Percentiles rank a stretch among this genome's conserved stretches.
phyloP scores from a whole-genome alignment of 1,140 invertebrate genomes.

The Brachionus plicatilis region DNA sequence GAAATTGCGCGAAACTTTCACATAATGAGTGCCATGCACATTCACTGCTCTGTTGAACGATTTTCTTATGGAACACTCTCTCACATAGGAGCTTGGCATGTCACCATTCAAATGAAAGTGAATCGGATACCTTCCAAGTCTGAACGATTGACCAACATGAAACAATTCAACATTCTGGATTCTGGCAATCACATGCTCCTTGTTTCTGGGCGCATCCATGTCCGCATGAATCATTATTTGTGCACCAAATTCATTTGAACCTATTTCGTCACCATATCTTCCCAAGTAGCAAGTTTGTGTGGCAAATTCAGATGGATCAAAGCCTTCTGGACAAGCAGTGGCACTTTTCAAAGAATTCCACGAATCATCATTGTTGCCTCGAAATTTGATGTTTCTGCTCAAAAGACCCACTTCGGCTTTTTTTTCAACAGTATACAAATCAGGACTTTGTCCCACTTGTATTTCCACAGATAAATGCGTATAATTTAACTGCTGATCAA shows the following conservation, averaged over 20 bases:
- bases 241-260: conserved; percentile 50
- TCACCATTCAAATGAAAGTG: conserved; percentile 53
- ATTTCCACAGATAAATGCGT: conserved; percentile 39
- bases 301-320: conserved; percentile 51
- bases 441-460: not conserved
- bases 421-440: conserved; percentile 19
- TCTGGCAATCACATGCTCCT: not conserved
- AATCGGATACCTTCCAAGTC: conserved; percentile 52
- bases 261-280: conserved; percentile 48
- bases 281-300: conserved; percentile 52
- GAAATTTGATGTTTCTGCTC: conserved; percentile 41
- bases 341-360: conserved; percentile 42
- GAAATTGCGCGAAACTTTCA: conserved; percentile 44
- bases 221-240: conserved; percentile 48
- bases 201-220: not conserved
- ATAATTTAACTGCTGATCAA: conserved; percentile 45
- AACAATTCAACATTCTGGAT: conserved; percentile 41
- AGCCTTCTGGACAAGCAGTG: conserved; percentile 48
- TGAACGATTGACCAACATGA: conserved; percentile 51
- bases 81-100: conserved; percentile 49
- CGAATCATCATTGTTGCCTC: conserved; percentile 42
- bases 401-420: conserved; percentile 43
- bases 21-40: conserved; percentile 46
- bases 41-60: conserved; percentile 54
- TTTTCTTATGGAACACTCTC: conserved; percentile 47